Percentiles rank a stretch among this genome's conserved stretches.
Evolutionary conservation across 2,113 vertebrate species (phyloP).

Genomic region (Chiloscyllium plagiosum): DNA sequence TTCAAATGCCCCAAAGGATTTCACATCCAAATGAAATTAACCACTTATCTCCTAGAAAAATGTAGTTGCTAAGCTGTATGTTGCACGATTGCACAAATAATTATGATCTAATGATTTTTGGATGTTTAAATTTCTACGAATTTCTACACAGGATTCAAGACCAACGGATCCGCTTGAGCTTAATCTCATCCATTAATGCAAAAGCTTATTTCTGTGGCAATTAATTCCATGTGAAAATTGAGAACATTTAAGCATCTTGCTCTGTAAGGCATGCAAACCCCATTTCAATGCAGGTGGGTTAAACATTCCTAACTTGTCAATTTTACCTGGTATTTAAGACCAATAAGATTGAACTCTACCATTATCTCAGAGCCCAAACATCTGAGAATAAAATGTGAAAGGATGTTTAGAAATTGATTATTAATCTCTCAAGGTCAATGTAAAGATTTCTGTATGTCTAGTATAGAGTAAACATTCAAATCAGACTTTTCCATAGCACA

Average conservation of each 20-base stretch:
- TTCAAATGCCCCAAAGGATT: background rate
- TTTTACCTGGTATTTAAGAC: background rate
- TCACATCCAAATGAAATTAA: background rate
- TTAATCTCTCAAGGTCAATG: background rate
- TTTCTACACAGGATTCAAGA: background rate
- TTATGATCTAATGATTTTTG: background rate
- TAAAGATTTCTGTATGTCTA: background rate
- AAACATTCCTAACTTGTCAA: background rate
- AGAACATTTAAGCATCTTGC: background rate
- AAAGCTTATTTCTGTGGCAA: background rate
- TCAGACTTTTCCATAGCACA: background rate
- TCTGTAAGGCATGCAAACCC: background rate
- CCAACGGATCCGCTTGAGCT: background rate
- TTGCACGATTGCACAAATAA: background rate
- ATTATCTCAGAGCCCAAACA: background rate
- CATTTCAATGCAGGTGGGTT: background rate
- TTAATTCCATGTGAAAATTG: background rate
- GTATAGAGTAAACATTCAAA: background rate
- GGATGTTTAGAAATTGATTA: background rate
- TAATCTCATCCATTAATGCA: background rate
- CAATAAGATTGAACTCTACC: background rate
- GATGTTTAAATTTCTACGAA: background rate
- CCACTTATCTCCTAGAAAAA: background rate
- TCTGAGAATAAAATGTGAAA: background rate
- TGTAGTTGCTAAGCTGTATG: background rate